These are phyloP conservation scores for Neopipo cinnamomea DNA, from an alignment of 2,113 vertebrate genomes.

Conservation along the genomic window DNA sequence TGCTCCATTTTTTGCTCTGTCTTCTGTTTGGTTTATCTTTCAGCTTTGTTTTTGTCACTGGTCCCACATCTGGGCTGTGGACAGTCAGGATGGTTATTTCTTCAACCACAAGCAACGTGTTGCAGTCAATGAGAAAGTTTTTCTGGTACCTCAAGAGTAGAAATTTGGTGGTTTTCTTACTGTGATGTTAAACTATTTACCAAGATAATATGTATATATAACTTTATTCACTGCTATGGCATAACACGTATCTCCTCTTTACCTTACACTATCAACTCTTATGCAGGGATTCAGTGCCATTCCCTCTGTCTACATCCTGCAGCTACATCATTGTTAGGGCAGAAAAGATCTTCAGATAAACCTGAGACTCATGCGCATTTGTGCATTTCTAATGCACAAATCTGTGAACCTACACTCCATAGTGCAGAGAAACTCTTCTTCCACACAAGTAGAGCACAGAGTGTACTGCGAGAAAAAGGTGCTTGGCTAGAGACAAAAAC, in stretches of 20 bases:
- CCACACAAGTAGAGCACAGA: background rate
- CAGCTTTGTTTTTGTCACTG: background rate
- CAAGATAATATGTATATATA: background rate
- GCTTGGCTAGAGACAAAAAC: background rate
- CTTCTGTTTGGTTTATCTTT: background rate
- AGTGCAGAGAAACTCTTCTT: background rate
- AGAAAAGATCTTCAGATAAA: background rate
- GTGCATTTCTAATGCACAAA: background rate
- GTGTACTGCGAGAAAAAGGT: background rate
- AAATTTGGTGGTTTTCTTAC: background rate
- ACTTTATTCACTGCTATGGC: background rate
- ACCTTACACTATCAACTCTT: background rate
- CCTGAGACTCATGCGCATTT: background rate
- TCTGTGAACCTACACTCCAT: background rate
- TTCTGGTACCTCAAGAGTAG: background rate
- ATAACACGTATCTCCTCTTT: background rate
- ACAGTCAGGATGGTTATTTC: background rate
- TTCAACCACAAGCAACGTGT: background rate
- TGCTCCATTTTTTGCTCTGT: background rate
- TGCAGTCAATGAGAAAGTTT: background rate
- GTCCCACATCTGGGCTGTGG: background rate
- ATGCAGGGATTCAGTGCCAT: background rate
- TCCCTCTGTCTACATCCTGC: background rate
- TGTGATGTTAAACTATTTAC: background rate
- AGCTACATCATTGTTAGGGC: accelerated